Conservation (phyloP, 2,113 vertebrate species). For the Symphodus melops region DNA sequence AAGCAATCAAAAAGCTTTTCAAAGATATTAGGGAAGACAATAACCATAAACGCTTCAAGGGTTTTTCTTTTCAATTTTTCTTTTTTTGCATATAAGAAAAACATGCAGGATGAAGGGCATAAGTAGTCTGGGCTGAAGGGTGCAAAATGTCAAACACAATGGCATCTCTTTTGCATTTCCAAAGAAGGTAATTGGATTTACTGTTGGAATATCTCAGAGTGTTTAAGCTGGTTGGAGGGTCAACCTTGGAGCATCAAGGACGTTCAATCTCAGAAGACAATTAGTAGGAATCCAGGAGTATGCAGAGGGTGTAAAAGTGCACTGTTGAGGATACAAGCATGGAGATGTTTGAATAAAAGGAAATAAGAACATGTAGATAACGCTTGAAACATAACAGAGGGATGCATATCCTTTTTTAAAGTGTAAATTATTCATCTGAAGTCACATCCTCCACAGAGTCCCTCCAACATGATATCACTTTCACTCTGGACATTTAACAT, state of each 20-base stretch:
- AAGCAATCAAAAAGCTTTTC: conserved; percentile 44
- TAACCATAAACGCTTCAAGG: conserved; percentile 32
- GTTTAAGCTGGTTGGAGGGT: conserved; percentile 25
- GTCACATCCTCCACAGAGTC: conserved; percentile 21
- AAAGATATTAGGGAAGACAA: conserved; percentile 36
- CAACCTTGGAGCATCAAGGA: conserved; percentile 59
- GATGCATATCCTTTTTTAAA: not conserved
- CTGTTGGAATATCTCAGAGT: conserved; percentile 42
- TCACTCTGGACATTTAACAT: conserved; percentile 59
- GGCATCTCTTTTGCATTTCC: conserved; percentile 48
- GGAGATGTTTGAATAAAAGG: not conserved
- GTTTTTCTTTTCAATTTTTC: not conserved
- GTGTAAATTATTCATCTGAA: conserved; percentile 15
- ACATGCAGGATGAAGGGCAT: not conserved
- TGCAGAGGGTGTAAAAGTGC: conserved; percentile 23
- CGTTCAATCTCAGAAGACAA: conserved; percentile 28
- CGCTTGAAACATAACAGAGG: not conserved
- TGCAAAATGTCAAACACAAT: conserved; percentile 46
- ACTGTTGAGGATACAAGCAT: conserved; percentile 5
- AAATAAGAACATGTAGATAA: not conserved
- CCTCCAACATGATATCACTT: conserved; percentile 41
- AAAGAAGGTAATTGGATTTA: conserved; percentile 56
- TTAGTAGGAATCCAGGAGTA: conserved; percentile 11
- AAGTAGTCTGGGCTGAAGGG: conserved; percentile 6
- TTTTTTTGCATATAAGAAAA: conserved; percentile 13